These are phyloP conservation scores for Lysiphlebus fabarum DNA, from an alignment of 1,140 invertebrate genomes.

Conservation along the genomic window DNA sequence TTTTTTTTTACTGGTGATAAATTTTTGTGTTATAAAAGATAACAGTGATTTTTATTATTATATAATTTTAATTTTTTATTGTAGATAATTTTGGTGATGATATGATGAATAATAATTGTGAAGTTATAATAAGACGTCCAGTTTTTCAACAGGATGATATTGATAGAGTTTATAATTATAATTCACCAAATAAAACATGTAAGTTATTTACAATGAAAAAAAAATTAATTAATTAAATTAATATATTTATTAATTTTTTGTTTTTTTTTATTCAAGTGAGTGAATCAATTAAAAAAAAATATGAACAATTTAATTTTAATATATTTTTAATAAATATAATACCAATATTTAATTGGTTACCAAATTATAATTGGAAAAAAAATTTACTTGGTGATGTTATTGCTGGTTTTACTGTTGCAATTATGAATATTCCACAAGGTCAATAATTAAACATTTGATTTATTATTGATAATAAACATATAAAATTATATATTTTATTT, in stretches of 20 bases:
- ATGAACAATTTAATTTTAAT: conserved; percentile 31
- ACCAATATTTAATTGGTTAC: conserved; percentile 59
- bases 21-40: not conserved
- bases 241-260: not conserved
- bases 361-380: conserved; percentile 56
- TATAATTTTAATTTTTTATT: not conserved
- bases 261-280: conserved; percentile 23
- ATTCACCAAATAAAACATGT: conserved; percentile 8
- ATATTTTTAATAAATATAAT: conserved; percentile 43
- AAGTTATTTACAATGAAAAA: conserved; percentile 7
- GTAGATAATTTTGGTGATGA: conserved; percentile 3
- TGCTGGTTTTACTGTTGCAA: conserved; percentile 66
- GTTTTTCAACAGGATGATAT: conserved; percentile 23
- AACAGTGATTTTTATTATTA: not conserved
- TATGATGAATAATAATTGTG: conserved; percentile 19
- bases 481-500: conserved; percentile 18
- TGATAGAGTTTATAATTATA: conserved; percentile 13
- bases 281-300: conserved; percentile 33
- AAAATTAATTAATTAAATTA: conserved; percentile 14
- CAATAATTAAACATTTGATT: conserved; percentile 22
- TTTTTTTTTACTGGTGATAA: not conserved
- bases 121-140: conserved; percentile 16
- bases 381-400: conserved; percentile 59
- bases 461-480: conserved; percentile 8
- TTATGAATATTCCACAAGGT: conserved; percentile 83